Evolutionary conservation across 1,140 invertebrate species (phyloP), one percentile per base, ranked within the genome.

Genomic region (Pinna nobilis): DNA sequence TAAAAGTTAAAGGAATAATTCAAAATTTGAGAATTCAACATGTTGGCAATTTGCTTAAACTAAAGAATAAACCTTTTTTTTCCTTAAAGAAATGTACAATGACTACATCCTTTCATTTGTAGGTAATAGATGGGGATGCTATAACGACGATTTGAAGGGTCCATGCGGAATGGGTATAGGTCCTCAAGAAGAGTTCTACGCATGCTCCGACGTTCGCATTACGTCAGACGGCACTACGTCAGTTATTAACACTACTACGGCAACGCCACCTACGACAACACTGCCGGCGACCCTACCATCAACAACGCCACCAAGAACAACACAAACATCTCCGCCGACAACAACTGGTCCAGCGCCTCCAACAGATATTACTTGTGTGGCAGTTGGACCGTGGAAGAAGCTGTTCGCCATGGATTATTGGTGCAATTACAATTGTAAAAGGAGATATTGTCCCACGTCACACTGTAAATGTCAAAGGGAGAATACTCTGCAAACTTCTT

Each of bases 141-240:
- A 60, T 25, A 50, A 61, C 23, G 51, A 61, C 28, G 63, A 67
- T 61, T 28, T n/a, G 0, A 37, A 51, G 51, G 63, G 55, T 30
- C 39, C 30, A 25, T 74, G 64, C 63, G 57, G 60, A 39, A 20
- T 76, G 30, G 82, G 78, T 11, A 77, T 70, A 20, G 80, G 76
- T 28, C 74, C 71, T 13, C 82, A 83, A 51, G 80, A 82, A 70
- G 76, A 82, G 57, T 83, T 82, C 49, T 80, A 80, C 67, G 81
- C 70, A 41, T 83, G 82, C 61, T 59, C 82, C 33, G 82, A 83
- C 53, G 74, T 83, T 18, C 61, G 66, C 0, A 78, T 83, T 32
- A 33, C 41, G 30, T 63, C 70, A 25, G 57, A 39, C 41, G 30
- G 30, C 20, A 20, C 33, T 18, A 50, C 30, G 35, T 33, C 20